phyloP scores from a whole-genome alignment of 2,113 vertebrate genomes.

The Donacobius atricapilla region DNA sequence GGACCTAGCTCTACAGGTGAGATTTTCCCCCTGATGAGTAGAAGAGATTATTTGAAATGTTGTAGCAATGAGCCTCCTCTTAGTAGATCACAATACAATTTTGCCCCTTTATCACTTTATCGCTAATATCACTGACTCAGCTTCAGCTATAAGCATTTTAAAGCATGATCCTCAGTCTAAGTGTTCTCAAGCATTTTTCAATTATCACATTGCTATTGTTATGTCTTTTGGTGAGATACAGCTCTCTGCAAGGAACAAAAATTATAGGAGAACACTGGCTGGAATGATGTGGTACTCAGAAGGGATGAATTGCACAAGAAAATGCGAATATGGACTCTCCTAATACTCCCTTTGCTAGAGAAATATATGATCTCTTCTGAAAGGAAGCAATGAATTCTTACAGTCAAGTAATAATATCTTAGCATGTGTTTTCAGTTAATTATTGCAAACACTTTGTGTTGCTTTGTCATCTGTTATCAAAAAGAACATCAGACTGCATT shows the following conservation, averaged over 20 bases:
- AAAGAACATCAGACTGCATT: neutral
- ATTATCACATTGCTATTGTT: neutral
- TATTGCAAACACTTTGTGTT: neutral
- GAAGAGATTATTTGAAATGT: neutral
- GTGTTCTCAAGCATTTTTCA: neutral
- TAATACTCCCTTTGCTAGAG: neutral
- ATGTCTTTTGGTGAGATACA: neutral
- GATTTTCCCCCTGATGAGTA: neutral
- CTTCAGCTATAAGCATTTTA: neutral
- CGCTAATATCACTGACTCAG: neutral
- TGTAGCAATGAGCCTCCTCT: neutral
- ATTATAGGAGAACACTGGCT: neutral
- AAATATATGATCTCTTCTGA: neutral
- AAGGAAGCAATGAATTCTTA: neutral
- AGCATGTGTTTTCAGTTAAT: slow-evolving; percentile 10
- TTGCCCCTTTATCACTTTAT: no score
- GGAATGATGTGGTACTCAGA: neutral
- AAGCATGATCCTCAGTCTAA: neutral
- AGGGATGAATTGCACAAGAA: neutral
- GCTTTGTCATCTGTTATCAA: neutral
- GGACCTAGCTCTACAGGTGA: neutral
- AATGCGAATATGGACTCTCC: neutral
- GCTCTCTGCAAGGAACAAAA: neutral
- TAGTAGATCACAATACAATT: neutral
- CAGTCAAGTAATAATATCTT: neutral